phyloP scores from a whole-genome alignment of 2,113 vertebrate genomes.

The Dipodomys stephensi region DNA sequence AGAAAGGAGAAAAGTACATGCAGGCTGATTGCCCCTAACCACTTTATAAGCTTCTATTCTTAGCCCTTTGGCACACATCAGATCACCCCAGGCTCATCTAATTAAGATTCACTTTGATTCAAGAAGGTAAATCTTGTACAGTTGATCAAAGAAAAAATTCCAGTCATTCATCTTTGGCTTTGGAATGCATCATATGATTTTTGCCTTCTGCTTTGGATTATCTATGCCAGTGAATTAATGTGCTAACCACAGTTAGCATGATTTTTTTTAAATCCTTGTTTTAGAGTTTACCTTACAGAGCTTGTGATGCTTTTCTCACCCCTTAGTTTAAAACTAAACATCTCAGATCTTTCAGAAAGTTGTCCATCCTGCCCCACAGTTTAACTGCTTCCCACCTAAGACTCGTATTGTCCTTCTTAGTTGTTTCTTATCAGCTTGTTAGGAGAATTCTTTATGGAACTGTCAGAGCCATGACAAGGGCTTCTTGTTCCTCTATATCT shows the following conservation, averaged over 20 bases:
- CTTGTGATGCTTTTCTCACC: neutral
- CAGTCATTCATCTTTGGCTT: slow-evolving; percentile 57
- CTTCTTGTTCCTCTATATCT: neutral
- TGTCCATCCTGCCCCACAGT: neutral
- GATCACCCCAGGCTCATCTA: neutral
- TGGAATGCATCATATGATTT: slow-evolving; percentile 48
- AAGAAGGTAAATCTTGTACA: slow-evolving; percentile 56
- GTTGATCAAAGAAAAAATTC: slow-evolving; percentile 67
- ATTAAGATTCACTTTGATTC: slow-evolving; percentile 65
- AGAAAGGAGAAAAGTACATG: neutral
- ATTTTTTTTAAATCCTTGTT: neutral
- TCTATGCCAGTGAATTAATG: slow-evolving; percentile 28
- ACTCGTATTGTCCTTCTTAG: neutral
- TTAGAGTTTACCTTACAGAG: slow-evolving; percentile 33
- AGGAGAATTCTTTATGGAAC: neutral
- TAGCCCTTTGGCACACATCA: neutral
- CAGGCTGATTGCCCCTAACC: neutral
- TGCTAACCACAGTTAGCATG: slow-evolving; percentile 28
- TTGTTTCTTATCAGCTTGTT: slow-evolving; percentile 7
- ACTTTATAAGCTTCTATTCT: neutral
- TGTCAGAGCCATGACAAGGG: neutral
- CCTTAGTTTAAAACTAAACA: slow-evolving; percentile 53
- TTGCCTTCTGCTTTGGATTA: slow-evolving; percentile 69
- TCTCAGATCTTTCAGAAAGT: neutral
- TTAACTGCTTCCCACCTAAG: neutral